A percentile compares a stretch with the other conserved stretches of the same genome.
These are phyloP conservation scores for Haliclystus octoradiatus DNA, from an alignment of 30 jellyfish, hydroid and myxozoan species.

Conservation along the genomic window DNA sequence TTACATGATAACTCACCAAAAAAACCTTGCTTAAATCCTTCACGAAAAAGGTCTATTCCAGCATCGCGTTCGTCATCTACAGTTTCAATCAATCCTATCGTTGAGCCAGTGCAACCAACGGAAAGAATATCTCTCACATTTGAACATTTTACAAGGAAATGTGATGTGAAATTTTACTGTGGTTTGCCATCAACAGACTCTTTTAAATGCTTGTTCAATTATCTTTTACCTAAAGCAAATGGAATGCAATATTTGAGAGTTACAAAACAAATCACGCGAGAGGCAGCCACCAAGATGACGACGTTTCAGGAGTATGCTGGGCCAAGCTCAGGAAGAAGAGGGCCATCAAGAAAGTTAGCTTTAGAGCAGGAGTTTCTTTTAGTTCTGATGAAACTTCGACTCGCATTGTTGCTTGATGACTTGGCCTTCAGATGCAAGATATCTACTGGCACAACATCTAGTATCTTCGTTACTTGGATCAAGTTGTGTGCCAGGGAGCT, in stretches of 20 bases:
- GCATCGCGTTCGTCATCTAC: background rate
- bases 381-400: conserved; percentile 29
- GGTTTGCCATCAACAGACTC: conserved; percentile 13
- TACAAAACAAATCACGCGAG: conserved; percentile 15
- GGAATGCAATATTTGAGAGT: conserved; percentile 51
- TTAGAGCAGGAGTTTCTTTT: conserved; percentile 47
- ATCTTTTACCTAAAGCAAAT: conserved; percentile 26
- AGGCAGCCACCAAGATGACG: background rate
- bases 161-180: conserved; percentile 33
- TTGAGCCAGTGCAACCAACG: background rate
- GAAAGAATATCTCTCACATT: conserved; percentile 17
- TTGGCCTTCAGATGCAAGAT: conserved; percentile 33
- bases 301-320: background rate
- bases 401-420: conserved; percentile 30
- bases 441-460: conserved; percentile 27
- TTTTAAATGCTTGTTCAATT: conserved; percentile 1
- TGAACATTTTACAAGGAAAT: conserved; percentile 26
- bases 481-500: conserved; percentile 29
- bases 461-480: conserved; percentile 37
- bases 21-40: no score
- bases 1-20: background rate
- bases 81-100: background rate
- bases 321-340: background rate
- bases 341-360: conserved; percentile 34
- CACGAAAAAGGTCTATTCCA: background rate